A percentile compares a stretch with the other conserved stretches of the same genome.
These are phyloP conservation scores for Nephrocerus scutellatus DNA, from an alignment of 2,888 invertebrate species.

Conservation along the genomic window DNA sequence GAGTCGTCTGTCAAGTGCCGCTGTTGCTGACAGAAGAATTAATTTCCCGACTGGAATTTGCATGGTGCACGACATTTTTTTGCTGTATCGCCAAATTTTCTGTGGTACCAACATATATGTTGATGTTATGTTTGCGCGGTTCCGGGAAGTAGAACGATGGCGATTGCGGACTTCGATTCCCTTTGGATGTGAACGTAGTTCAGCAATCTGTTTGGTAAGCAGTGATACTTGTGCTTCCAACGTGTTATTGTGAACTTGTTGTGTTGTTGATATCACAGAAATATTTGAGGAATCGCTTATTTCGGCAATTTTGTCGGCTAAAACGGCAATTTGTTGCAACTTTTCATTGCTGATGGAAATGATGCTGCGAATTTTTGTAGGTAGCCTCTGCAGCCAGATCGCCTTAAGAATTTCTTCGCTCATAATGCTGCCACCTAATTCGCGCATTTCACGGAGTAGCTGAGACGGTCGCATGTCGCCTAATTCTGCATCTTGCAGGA, in stretches of 20 bases:
- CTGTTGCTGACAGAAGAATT: conserved; percentile 5
- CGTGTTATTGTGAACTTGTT: not conserved
- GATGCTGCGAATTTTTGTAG: conserved; percentile 19
- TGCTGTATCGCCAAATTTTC: conserved; percentile 16
- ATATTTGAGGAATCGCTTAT: conserved; percentile 12
- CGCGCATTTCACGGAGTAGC: conserved; percentile 25
- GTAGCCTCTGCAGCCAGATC: conserved; percentile 26
- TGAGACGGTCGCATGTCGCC: conserved; percentile 28
- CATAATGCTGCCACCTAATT: conserved; percentile 21
- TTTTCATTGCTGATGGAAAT: conserved; percentile 22
- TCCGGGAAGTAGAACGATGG: not conserved
- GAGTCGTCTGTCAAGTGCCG: conserved; percentile 11
- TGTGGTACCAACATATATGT: conserved; percentile 17
- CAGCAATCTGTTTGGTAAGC: conserved; percentile 1
- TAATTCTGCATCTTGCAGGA: conserved; percentile 23
- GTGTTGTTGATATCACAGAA: too few species aligned
- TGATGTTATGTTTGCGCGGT: too few species aligned
- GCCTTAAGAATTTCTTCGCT: conserved; percentile 23
- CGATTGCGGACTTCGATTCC: not conserved
- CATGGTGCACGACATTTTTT: conserved; percentile 14
- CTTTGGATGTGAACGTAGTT: not conserved
- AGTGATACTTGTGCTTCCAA: conserved; percentile 1
- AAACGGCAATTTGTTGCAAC: conserved; percentile 14
- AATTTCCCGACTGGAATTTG: conserved; percentile 10
- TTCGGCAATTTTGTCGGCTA: conserved; percentile 20